Evolutionary conservation across 2,797 vertebrate genomes (phyloP).

Genomic region (Neoniphon sammara): DNA sequence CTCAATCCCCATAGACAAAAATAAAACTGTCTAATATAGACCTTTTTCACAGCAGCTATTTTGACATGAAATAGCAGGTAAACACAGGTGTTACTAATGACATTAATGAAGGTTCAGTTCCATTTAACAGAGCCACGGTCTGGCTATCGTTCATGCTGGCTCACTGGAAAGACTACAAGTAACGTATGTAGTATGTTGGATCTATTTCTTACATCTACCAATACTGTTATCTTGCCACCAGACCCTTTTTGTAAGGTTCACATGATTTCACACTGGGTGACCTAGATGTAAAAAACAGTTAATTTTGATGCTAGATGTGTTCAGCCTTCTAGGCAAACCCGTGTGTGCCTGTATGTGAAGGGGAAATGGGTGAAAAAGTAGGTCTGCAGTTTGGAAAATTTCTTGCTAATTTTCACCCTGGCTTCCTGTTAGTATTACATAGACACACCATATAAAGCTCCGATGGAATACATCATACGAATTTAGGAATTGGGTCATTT

Average conservation of each 20-base stretch:
- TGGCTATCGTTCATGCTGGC: no score
- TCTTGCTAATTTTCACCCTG: neutral
- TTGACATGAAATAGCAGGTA: no score
- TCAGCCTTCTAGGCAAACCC: neutral
- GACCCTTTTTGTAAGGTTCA: neutral
- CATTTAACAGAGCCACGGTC: no score
- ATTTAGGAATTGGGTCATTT: neutral
- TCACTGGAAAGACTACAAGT: no score
- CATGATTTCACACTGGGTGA: slow-evolving; percentile 29
- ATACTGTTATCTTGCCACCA: no score
- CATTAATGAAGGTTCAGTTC: no score
- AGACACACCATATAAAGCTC: neutral
- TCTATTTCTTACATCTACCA: no score
- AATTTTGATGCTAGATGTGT: slow-evolving; percentile 8
- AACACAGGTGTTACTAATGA: no score
- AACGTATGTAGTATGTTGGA: neutral
- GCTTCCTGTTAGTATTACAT: neutral
- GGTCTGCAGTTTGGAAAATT: neutral
- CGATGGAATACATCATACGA: neutral
- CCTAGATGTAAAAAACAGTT: slow-evolving; percentile 18
- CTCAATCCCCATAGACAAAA: no score
- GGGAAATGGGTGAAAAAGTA: neutral
- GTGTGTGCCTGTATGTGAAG: neutral
- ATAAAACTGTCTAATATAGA: no score
- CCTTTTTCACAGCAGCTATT: no score